phyloP scores from a whole-genome alignment of 1,140 invertebrate genomes.

The Ylistrum balloti region DNA sequence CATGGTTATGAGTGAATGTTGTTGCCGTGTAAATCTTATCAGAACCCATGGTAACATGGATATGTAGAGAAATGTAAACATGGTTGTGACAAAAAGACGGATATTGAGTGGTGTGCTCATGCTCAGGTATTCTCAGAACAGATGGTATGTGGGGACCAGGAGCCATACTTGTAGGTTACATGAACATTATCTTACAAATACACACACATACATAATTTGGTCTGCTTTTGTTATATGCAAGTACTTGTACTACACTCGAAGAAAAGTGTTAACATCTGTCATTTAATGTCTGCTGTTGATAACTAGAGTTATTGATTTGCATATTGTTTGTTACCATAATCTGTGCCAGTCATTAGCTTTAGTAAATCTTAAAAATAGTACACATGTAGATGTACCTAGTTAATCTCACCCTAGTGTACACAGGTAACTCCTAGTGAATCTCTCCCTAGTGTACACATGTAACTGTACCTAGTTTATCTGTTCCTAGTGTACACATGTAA shows the following conservation, averaged over 20 bases:
- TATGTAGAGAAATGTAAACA: constrained; percentile 15
- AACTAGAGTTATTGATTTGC: too few relatives aligned
- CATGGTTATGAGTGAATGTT: not conserved
- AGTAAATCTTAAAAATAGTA: too few relatives aligned
- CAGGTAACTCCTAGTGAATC: not conserved
- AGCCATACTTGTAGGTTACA: not conserved
- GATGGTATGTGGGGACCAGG: not conserved
- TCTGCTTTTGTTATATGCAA: not conserved
- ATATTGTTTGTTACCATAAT: too few relatives aligned
- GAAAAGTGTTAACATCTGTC: not conserved
- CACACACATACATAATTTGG: not conserved
- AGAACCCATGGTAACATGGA: not conserved
- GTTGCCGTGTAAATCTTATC: not conserved
- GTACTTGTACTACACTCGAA: not conserved
- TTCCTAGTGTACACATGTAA: too few relatives aligned
- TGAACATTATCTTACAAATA: not conserved
- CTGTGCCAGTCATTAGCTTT: too few relatives aligned
- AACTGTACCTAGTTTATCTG: not conserved
- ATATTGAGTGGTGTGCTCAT: not conserved
- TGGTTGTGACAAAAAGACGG: not conserved
- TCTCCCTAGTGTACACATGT: not conserved
- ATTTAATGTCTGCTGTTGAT: too few relatives aligned
- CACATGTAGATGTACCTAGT: too few relatives aligned
- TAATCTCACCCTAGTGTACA: too few relatives aligned
- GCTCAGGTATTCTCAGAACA: not conserved